A percentile compares a stretch with the other conserved stretches of the same genome.
These are phyloP conservation scores for Ptychochromis oligacanthus DNA, from an alignment of 2,113 vertebrate species.

Conservation along the genomic window DNA sequence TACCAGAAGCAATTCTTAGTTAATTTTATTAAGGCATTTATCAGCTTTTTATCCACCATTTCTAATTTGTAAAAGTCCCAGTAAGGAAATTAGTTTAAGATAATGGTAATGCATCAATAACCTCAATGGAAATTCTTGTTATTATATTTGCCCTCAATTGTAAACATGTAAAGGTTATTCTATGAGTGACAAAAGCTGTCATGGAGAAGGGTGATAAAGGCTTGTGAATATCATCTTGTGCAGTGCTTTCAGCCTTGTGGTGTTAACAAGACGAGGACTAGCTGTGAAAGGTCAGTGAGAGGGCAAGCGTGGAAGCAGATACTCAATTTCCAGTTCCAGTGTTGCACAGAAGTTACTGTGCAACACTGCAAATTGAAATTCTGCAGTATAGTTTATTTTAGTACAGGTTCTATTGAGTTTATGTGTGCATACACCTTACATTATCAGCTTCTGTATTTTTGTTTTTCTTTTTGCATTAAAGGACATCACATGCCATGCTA, in stretches of 20 bases:
- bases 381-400: constrained; percentile 23
- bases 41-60: neutral
- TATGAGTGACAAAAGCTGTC: constrained; percentile 8
- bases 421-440: neutral
- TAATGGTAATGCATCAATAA: neutral
- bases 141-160: neutral
- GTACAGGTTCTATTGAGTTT: neutral
- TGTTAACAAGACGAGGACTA: constrained; percentile 47
- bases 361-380: neutral
- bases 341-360: neutral
- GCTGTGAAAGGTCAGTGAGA: constrained; percentile 54
- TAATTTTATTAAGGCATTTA: neutral
- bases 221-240: constrained; percentile 24
- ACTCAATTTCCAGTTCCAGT: constrained; percentile 11
- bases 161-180: neutral
- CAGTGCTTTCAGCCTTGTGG: constrained; percentile 29
- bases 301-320: constrained; percentile 35
- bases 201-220: neutral
- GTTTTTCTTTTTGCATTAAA: neutral
- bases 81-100: neutral
- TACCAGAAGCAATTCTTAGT: neutral
- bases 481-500: constrained; percentile 7
- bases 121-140: neutral
- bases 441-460: neutral
- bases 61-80: neutral